Percentiles rank a stretch among this genome's conserved stretches.
phyloP scores from a whole-genome alignment of 1,140 invertebrate species.

The Cherax destructor region DNA sequence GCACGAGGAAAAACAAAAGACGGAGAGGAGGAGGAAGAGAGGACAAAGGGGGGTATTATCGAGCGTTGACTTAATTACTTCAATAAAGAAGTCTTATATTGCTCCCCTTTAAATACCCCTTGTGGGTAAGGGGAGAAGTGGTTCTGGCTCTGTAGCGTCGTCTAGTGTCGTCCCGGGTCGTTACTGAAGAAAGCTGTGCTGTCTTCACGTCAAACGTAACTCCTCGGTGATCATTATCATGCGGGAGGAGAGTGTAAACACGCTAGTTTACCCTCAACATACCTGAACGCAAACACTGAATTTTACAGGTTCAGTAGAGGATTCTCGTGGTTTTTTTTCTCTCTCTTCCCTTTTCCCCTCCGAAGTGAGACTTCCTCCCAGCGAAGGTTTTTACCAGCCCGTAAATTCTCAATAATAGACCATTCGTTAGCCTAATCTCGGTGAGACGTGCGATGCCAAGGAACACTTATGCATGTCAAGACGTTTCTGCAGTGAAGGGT shows the following conservation, averaged over 20 bases:
- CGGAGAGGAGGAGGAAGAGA: background rate
- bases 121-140: background rate
- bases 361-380: background rate
- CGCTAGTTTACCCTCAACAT: background rate
- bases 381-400: background rate
- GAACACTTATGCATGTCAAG: background rate
- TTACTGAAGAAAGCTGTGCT: background rate
- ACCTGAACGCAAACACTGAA: background rate
- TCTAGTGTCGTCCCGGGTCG: background rate
- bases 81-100: slow-evolving; percentile 44
- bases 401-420: slow-evolving; percentile 41
- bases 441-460: background rate
- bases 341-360: no score
- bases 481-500: background rate
- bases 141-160: background rate
- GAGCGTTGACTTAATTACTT: slow-evolving; percentile 11
- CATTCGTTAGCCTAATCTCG: slow-evolving; percentile 46
- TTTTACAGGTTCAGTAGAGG: slow-evolving; percentile 23
- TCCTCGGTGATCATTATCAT: slow-evolving; percentile 27
- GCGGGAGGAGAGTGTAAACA: background rate
- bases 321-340: background rate
- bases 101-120: no score
- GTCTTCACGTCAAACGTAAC: slow-evolving; percentile 37
- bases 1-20: background rate
- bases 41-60: background rate